Base-by-base conservation (phyloP, 2,888 invertebrate genomes). In the Myopa tessellatipennis region DNA sequence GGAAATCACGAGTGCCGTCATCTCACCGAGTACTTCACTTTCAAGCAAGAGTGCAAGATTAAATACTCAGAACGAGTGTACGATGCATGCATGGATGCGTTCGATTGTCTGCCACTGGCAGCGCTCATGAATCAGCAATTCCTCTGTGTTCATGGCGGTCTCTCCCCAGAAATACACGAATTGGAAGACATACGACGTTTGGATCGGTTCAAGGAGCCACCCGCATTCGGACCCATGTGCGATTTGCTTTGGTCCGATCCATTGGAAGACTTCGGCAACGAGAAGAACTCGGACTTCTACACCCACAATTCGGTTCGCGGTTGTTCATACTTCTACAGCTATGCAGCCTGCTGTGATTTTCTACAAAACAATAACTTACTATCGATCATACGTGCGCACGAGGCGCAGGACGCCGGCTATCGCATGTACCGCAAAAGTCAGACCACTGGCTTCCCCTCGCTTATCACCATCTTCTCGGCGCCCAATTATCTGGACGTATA, bases 121-220 rank as follows among this genome's bases (percentile, higher is more conserved):
- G 99, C 99, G 87, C 94, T 99, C 85, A 99, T 99, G 98, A 99
- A 99, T 92, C 98, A 98, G 92, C 98, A 99, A 93, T 99, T 99
- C 92, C 94, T 99, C 88, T 99, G 99, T 92, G 98, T 99, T 88
- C 99, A 99, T 90, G 99, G 99, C 85, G 99, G 99, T 80, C 94
- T 99, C 77, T 98, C 98, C 85, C 98, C 99, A 78, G 98, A 99
- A 93, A 97, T 99, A 88, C 98, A 98, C 92, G 98, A 94, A 90
- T 92, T 99, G 92, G 98, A 99, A 91, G 99, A 99, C 91, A 98
- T 99, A 91, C 91, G 91, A 77, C 92, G 98, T 95, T 92, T 99
- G 94, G 98, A 99, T 92, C 95, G 99, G 92, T 95, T 99, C 93
- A 98, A 98, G 92, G 99, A 99, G 91, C 98, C 99, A 80, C 99